Base-by-base conservation (phyloP, 2,888 invertebrate species). In the Idaea dimidiata region DNA sequence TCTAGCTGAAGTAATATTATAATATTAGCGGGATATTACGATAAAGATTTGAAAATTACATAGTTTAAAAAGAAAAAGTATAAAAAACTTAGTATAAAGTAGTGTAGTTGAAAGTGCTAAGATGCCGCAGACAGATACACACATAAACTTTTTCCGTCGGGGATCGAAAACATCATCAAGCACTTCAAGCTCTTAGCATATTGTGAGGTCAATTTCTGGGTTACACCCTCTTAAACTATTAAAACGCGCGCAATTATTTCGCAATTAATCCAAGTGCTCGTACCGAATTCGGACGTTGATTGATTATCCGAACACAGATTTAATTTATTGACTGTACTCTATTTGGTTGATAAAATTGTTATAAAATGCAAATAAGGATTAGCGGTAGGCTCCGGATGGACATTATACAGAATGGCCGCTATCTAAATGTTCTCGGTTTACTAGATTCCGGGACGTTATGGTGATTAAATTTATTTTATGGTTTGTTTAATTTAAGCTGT, bases 191-290 rank as follows among this genome's bases (percentile, higher is more conserved):
- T 14, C 14, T 43, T 43, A 10, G 10, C 10, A 14, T 14, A 43
- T 43, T 14, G 43, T 43, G 43, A 10, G 43, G 43, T 43, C 43
- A 43, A 43, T 10, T 43, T 14, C 43, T 43, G 43, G 8, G 10
- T 10, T 43, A 43, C 14, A 14, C 14, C 43, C 43, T 43, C 43
- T 43, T 14, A 8, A 43, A 43, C 43, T 43, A 43, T 43, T 43
- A 43, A 43, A 67, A 60, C 63, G 63, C 62, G 65, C 67, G 61
- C 69, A 71, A 78, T 77, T 75, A 73, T 71, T 71, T 69, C 63
- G 64, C 68, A 65, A 72, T 72, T 72, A 74, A 75, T 75, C 71
- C 69, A 66, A 73, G 70, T 69, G 70, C 64, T 64, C 65, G 54
- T 67, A 67, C 66, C 67, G 69, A 69, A 68, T 71, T 68, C 59